These are phyloP conservation scores for Holocentrus rufus DNA, from an alignment of 2,797 vertebrate genomes.

Conservation along the genomic window DNA sequence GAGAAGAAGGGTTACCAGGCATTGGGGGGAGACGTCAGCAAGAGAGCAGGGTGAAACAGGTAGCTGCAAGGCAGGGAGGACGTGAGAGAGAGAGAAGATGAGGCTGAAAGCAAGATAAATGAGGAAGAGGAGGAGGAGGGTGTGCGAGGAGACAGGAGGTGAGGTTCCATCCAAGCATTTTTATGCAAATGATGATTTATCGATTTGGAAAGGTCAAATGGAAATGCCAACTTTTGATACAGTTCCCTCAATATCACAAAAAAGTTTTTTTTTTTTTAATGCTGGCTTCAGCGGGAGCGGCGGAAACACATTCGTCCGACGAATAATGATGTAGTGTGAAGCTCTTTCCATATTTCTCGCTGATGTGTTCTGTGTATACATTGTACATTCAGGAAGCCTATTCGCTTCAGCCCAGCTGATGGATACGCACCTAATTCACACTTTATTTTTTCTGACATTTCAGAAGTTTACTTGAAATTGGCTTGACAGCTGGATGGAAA, in stretches of 20 bases:
- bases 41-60: slow-evolving; percentile 38
- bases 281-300: background rate
- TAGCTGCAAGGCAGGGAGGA: slow-evolving; percentile 35
- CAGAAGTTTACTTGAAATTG: too few relatives aligned
- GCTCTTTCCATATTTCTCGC: background rate
- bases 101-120: background rate
- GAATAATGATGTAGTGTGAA: background rate
- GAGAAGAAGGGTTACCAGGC: slow-evolving; percentile 51
- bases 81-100: slow-evolving; percentile 20
- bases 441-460: too few relatives aligned
- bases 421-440: too few relatives aligned
- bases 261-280: background rate
- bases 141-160: background rate
- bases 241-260: background rate
- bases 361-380: too few relatives aligned
- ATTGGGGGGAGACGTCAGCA: slow-evolving; percentile 37
- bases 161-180: too few relatives aligned
- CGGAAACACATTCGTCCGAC: background rate
- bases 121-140: background rate
- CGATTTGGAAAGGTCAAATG: background rate
- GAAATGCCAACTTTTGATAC: slow-evolving; percentile 15
- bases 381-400: too few relatives aligned
- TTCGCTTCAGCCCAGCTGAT: too few relatives aligned
- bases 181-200: too few relatives aligned
- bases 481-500: background rate